phyloP scores from a whole-genome alignment of 2,113 vertebrate genomes.

The Phaethon lepturus region DNA sequence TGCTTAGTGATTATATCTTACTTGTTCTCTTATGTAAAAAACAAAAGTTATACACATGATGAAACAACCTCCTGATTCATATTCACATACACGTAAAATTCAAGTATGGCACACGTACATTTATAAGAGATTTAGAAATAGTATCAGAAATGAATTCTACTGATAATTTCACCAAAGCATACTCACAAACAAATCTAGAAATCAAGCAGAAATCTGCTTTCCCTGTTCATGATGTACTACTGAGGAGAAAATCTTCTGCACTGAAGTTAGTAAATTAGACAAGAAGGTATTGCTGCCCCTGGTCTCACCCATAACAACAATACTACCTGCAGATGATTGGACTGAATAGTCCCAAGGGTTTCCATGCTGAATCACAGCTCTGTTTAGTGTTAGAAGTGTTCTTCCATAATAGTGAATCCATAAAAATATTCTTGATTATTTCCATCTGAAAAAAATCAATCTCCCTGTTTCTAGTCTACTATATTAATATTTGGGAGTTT shows the following conservation, averaged over 20 bases:
- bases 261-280: not conserved
- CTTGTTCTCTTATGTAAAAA: not conserved
- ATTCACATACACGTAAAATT: not conserved
- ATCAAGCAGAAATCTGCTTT: not conserved
- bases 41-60: not conserved
- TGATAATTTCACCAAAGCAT: not conserved
- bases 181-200: not conserved
- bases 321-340: not conserved
- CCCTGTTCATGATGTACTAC: not conserved
- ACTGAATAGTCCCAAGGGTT: not conserved
- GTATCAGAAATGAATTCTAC: not conserved
- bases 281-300: not conserved
- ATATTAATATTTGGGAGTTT: not conserved
- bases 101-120: not conserved
- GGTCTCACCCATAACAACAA: not conserved
- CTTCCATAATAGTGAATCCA: not conserved
- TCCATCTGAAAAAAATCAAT: not conserved
- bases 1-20: slow-evolving; percentile 16
- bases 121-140: not conserved
- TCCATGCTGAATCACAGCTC: not conserved
- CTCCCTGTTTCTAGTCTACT: not conserved
- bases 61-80: not conserved
- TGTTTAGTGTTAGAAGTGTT: not conserved
- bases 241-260: not conserved
- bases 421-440: not conserved